Percentiles rank a stretch among this genome's conserved stretches.
phyloP scores from a whole-genome alignment of 1,140 invertebrate species.

The Lepidurus couesii region DNA sequence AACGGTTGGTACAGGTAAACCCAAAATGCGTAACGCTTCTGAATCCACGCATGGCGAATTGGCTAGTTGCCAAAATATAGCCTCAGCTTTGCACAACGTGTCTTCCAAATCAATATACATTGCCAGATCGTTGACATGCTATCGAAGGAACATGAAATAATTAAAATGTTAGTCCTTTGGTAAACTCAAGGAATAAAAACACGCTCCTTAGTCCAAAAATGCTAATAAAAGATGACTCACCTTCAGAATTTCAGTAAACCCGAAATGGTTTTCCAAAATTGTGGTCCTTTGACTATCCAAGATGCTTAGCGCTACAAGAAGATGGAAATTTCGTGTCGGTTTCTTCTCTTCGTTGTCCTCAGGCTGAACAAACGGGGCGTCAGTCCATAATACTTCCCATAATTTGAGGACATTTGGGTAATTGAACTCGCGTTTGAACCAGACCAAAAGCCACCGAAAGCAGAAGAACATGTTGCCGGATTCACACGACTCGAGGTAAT shows the following conservation, averaged over 20 bases:
- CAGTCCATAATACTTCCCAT: slow-evolving; percentile 85
- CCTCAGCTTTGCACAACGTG: slow-evolving; percentile 76
- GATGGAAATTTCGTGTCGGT: slow-evolving; percentile 60
- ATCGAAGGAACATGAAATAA: slow-evolving; percentile 41
- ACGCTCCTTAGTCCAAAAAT: slow-evolving; percentile 35
- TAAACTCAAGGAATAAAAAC: slow-evolving; percentile 33
- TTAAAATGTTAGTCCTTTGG: background rate
- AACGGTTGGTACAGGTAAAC: slow-evolving; percentile 21
- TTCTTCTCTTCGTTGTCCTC: background rate
- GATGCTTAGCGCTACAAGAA: slow-evolving; percentile 83
- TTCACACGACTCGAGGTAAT: slow-evolving; percentile 82
- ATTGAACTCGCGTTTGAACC: slow-evolving; percentile 75
- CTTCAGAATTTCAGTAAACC: slow-evolving; percentile 94
- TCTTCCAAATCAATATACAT: slow-evolving; percentile 71
- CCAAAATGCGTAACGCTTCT: slow-evolving; percentile 30
- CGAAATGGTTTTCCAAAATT: slow-evolving; percentile 83
- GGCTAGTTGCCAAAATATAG: slow-evolving; percentile 68
- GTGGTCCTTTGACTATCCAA: slow-evolving; percentile 77
- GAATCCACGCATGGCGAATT: slow-evolving; percentile 30
- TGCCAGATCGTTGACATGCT: slow-evolving; percentile 91
- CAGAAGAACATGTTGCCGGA: slow-evolving; percentile 98
- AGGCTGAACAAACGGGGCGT: slow-evolving; percentile 55
- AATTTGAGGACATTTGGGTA: slow-evolving; percentile 64
- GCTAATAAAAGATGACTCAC: slow-evolving; percentile 48
- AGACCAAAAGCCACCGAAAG: slow-evolving; percentile 84